Base-by-base conservation (phyloP, 92 coral and sea anemone species). In the Phenganax stokvisi region DNA sequence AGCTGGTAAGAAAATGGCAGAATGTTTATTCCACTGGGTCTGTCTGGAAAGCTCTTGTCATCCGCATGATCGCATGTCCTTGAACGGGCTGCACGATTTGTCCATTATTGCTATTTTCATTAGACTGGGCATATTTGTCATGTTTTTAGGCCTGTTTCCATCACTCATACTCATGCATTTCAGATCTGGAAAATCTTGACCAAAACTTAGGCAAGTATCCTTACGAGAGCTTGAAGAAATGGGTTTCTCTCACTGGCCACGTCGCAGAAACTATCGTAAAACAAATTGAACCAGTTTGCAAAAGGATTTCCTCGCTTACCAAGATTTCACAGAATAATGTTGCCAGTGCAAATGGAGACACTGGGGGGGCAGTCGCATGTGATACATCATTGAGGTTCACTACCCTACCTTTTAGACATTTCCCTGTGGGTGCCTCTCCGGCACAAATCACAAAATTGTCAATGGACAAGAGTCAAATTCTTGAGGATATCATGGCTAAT, bases 111-210 rank as follows among this genome's bases (percentile, higher is more conserved):
- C 25, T 20, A 20, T 20, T 20, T 20, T 20, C 25, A 20, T 20
- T 20, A 20, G 25, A 20, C 25, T 20, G 25, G 25, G 25, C 25
- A 20, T 20, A 20, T 20, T 20, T 20, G 25, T 20, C 25, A 20
- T 20, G 25, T 20, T 20, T 20, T 20, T 20, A 20, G 25, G 25
- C 25, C 25, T 20, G 25, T 20, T 20, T 20, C 25, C 25, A 20
- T 20, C 25, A 20, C 25, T 20, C 25, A 20, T 20, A 20, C 25
- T 20, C 25, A 20, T 51, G 11, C 47, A 10, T 78, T 80, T 17
- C 59, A 93, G 98, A 91, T 66, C 82, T 94, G 83, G 84, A 92
- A 82, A 93, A 94, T 9, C 85, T 94, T 76, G 98, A 94, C 62
- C 52, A 83, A 25, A 84, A 81, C 75, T 89, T 94, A 62, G 98